These are phyloP conservation scores for Lobophora halterata DNA, from an alignment of 2,888 invertebrate species.

Conservation along the genomic window DNA sequence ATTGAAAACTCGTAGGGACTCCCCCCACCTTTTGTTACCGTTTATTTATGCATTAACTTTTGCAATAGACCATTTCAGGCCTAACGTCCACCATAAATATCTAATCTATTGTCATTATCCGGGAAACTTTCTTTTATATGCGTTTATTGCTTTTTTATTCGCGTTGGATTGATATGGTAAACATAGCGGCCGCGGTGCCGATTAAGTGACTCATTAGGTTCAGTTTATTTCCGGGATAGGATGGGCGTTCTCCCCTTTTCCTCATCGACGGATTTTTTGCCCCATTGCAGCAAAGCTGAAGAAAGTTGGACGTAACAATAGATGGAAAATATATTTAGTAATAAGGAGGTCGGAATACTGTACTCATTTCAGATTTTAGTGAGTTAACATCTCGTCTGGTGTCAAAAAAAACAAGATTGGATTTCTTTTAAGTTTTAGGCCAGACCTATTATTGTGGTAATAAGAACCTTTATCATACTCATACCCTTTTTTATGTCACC, in stretches of 20 bases:
- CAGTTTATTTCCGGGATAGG: slow-evolving; percentile 32
- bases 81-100: slow-evolving; percentile 54
- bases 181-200: slow-evolving; percentile 41
- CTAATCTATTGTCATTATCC: slow-evolving; percentile 46
- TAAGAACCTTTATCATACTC: too few species aligned
- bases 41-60: slow-evolving; percentile 78
- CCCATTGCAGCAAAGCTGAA: background rate
- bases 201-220: slow-evolving; percentile 55
- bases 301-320: background rate
- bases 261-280: slow-evolving; percentile 7
- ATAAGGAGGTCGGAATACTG: too few species aligned
- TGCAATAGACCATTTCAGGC: slow-evolving; percentile 64
- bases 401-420: too few species aligned
- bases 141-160: slow-evolving; percentile 49
- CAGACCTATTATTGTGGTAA: too few species aligned
- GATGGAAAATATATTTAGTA: background rate
- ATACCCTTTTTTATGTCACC: too few species aligned
- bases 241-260: slow-evolving; percentile 7
- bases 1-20: slow-evolving; percentile 21
- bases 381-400: too few species aligned
- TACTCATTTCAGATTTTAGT: too few species aligned
- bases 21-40: slow-evolving; percentile 64
- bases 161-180: slow-evolving; percentile 57
- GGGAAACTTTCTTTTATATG: slow-evolving; percentile 36
- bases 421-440: too few species aligned